These are phyloP conservation scores for Himalopsyche kuldschensis DNA, from an alignment of 2,888 invertebrate species.

Conservation along the genomic window DNA sequence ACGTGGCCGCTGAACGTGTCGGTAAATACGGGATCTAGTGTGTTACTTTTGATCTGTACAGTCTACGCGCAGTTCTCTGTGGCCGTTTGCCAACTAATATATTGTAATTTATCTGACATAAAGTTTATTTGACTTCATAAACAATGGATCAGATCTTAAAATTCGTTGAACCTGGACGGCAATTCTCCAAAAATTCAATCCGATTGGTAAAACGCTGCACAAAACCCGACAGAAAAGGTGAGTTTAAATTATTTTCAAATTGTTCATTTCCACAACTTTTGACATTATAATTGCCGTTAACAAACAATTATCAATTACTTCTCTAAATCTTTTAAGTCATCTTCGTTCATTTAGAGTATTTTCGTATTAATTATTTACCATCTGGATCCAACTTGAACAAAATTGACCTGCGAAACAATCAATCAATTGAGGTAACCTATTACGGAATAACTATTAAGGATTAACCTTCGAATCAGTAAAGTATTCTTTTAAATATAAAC, in stretches of 20 bases:
- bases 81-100: constrained; percentile 7
- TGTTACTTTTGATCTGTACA: constrained; percentile 9
- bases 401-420: not conserved
- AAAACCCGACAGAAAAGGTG: constrained; percentile 98
- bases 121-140: not conserved
- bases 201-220: constrained; percentile 98
- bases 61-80: constrained; percentile 1
- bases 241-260: constrained; percentile 19
- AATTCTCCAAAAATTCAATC: constrained; percentile 97
- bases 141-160: constrained; percentile 96
- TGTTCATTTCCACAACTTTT: not conserved
- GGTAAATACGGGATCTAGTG: constrained; percentile 4
- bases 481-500: too few relatives aligned
- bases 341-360: not conserved
- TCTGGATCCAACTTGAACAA: not conserved
- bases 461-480: not conserved
- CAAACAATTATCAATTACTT: not conserved
- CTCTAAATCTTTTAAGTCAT: not conserved
- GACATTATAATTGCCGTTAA: not conserved
- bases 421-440: not conserved
- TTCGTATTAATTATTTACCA: not conserved
- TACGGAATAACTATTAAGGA: not conserved
- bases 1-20: constrained; percentile 21
- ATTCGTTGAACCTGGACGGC: constrained; percentile 91
- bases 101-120: not conserved